Percentiles rank a stretch among this genome's conserved stretches.
Conservation (phyloP, 2,797 vertebrate genomes). For the Danio kyathit region DNA sequence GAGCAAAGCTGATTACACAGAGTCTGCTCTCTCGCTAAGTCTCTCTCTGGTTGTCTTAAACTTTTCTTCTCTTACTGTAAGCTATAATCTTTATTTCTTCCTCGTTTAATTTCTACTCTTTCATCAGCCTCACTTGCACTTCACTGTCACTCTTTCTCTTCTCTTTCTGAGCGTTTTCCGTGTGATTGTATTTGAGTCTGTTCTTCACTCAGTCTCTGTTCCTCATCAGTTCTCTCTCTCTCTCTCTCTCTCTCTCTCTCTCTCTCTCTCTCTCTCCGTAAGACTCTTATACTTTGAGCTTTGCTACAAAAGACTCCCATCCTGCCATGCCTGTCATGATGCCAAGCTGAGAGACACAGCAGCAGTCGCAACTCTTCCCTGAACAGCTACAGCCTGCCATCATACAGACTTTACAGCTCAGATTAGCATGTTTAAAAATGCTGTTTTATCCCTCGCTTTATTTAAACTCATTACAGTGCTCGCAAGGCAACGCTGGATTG, state of each 20-base stretch:
- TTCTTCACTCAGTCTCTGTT: slow-evolving; percentile 33
- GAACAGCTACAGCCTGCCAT: slow-evolving; percentile 28
- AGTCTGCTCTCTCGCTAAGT: slow-evolving; percentile 24
- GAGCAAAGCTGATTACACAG: slow-evolving; percentile 54
- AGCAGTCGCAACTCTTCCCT: neutral
- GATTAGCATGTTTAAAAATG: slow-evolving; percentile 68
- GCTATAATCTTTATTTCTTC: slow-evolving; percentile 42
- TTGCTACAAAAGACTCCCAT: slow-evolving; percentile 50
- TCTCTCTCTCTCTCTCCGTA: slow-evolving; percentile 24
- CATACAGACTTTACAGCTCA: slow-evolving; percentile 55
- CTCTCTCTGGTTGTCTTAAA: slow-evolving; percentile 41
- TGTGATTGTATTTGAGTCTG: slow-evolving; percentile 25
- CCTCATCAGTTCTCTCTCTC: slow-evolving; percentile 8
- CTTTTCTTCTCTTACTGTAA: slow-evolving; percentile 41
- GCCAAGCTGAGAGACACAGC: slow-evolving; percentile 41
- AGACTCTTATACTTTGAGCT: slow-evolving; percentile 27
- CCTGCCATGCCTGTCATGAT: slow-evolving; percentile 33
- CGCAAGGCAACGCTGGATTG: slow-evolving; percentile 1
- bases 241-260: neutral
- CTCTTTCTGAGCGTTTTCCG: slow-evolving; percentile 20
- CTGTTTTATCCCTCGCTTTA: slow-evolving; percentile 21
- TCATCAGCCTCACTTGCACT: slow-evolving; percentile 30
- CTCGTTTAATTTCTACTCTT: slow-evolving; percentile 46
- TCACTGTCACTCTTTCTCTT: slow-evolving; percentile 16
- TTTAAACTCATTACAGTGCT: slow-evolving; percentile 40